Percentiles rank a stretch among this genome's conserved stretches.
Evolutionary conservation across 2,113 vertebrate species (phyloP).

Genomic region (Balaenoptera acutorostrata): DNA sequence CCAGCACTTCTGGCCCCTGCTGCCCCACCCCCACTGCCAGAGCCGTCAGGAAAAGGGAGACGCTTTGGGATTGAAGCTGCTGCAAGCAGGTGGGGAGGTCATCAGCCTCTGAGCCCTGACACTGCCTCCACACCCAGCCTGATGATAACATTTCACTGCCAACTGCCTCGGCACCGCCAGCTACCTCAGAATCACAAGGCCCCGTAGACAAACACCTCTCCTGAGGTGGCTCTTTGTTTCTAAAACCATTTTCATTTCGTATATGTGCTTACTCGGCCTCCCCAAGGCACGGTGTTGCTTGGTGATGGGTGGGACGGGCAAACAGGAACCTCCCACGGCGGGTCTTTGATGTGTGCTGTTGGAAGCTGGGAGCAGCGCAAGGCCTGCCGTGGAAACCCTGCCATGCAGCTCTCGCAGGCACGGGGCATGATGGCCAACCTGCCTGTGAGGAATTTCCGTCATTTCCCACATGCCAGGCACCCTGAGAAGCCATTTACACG

Average conservation of each 20-base stretch:
- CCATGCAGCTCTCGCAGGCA: slow-evolving; percentile 57
- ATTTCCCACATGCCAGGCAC: background rate
- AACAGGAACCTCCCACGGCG: slow-evolving; percentile 40
- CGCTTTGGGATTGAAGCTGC: background rate
- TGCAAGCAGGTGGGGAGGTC: background rate
- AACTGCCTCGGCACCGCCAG: background rate
- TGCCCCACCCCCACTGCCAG: background rate
- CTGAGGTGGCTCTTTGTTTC: slow-evolving; percentile 52
- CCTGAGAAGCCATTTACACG: fast-evolving
- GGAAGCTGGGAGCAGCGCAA: slow-evolving; percentile 22
- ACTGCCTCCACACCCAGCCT: background rate
- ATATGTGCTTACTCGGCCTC: slow-evolving; percentile 72
- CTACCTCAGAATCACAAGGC: background rate
- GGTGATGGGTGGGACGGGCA: slow-evolving; percentile 72
- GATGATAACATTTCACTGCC: background rate
- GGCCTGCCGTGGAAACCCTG: slow-evolving; percentile 73
- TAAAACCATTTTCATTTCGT: slow-evolving; percentile 69
- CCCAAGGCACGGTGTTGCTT: slow-evolving; percentile 64
- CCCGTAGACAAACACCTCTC: slow-evolving; percentile 58
- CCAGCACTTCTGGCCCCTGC: fast-evolving
- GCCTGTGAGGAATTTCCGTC: slow-evolving; percentile 36
- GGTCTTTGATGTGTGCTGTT: slow-evolving; percentile 58
- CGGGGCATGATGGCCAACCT: slow-evolving; percentile 60
- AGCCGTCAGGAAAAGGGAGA: too few relatives aligned
- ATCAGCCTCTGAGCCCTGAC: background rate